Evolutionary conservation across 2,888 invertebrate genomes (phyloP).

Genomic region (Lasioglossum oenotherae): DNA sequence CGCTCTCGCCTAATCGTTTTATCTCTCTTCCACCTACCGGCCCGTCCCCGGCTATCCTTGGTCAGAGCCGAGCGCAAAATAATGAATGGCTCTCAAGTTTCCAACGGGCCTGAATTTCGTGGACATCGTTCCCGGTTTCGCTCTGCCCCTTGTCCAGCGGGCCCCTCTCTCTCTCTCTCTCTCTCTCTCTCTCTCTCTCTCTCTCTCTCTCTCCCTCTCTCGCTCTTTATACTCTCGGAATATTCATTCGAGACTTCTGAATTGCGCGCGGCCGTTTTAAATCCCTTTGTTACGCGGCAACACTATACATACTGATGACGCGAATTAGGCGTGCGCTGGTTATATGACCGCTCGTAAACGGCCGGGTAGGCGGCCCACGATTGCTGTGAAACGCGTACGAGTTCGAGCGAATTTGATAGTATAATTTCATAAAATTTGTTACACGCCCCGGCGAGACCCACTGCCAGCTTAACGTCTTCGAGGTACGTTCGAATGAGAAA

Average conservation of each 20-base stretch:
- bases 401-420: conserved; percentile 7
- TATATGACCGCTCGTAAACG: conserved; percentile 6
- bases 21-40: neutral
- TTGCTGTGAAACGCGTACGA: neutral
- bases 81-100: conserved; percentile 69
- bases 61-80: conserved; percentile 55
- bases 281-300: conserved; percentile 49
- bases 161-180: neutral
- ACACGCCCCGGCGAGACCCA: neutral
- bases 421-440: conserved; percentile 16
- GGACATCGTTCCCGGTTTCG: conserved; percentile 39
- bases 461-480: neutral
- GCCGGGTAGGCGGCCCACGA: neutral
- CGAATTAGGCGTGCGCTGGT: conserved; percentile 42
- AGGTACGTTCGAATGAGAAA: neutral
- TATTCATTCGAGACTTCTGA: conserved; percentile 62
- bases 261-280: conserved; percentile 47
- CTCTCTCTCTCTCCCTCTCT: neutral
- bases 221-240: conserved; percentile 34
- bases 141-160: conserved; percentile 23
- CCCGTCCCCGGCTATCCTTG: conserved; percentile 1
- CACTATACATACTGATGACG: conserved; percentile 62
- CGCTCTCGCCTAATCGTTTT: neutral
- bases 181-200: neutral
- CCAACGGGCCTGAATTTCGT: conserved; percentile 50